Base-by-base conservation (phyloP, 2,113 vertebrate genomes). In the Gobiocypris rarus region DNA sequence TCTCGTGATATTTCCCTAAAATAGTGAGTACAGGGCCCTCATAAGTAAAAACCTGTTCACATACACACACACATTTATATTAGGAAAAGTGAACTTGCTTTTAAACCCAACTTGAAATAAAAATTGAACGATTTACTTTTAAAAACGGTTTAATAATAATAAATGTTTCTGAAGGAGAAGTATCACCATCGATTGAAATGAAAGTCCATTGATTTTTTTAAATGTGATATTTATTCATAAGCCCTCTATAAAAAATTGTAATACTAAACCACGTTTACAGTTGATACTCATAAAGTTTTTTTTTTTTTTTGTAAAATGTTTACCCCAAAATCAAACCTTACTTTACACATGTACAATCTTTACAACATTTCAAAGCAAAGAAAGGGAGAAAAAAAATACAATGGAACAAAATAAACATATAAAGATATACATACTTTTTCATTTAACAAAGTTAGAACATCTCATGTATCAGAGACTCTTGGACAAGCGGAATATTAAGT, bases 211-310 rank as follows among this genome's bases (percentile, higher is more conserved):
- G 31, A 26, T 45, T 73, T 34, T 17, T 79, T 74, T 78, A 56
- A 19, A 52, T 92, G 89, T 93, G 92, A 94, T 93, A 94, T 96
- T 95, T 95, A 94, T 95, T 95, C 89, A 93, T 93, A 93, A 94
- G 92, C 93, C 87, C 92, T 94, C 91, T 91, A 95, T 94, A 95
- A 95, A 88, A 96, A 95, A 94, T 93, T 89, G 94, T 93, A 90
- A 94, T 94, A 95, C 93, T 95, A 93, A 95, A 95, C 93, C 92
- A 94, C 90, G 92, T 95, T 95, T 95, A 95, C 95, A 93, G 92
- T 93, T 92, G 92, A 92, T 93, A 93, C 91, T 93, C 93, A 94
- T 93, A 94, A 94, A 94, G 92, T 45, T 0, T 10, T 71, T 91
- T 88, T 92, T 71, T 91, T 75, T 77, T 89, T 92, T 81, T 83